Percentiles rank a stretch among this genome's conserved stretches.
These are phyloP conservation scores for Oscheius myriophilus DNA, from an alignment of 2,888 invertebrate genomes.

Conservation along the genomic window DNA sequence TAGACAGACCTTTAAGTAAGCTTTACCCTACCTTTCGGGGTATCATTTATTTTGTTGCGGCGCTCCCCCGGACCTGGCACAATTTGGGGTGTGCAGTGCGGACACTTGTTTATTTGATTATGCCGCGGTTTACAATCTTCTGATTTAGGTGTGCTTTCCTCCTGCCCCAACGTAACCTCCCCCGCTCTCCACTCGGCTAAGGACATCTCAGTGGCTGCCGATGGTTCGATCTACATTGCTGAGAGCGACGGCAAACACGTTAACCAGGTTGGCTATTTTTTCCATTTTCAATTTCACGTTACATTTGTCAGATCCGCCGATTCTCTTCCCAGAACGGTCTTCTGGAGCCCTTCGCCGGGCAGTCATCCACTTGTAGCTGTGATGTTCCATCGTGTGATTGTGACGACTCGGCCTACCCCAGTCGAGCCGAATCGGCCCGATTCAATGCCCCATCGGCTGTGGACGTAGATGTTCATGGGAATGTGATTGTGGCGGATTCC, in stretches of 20 bases:
- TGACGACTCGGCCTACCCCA: slow-evolving; percentile 49
- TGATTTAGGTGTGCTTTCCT: slow-evolving; percentile 14
- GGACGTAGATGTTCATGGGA: slow-evolving; percentile 93
- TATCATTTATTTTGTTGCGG: too few species aligned
- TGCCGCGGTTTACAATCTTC: slow-evolving; percentile 20
- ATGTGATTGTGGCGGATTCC: slow-evolving; percentile 90
- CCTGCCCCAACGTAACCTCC: slow-evolving; percentile 72
- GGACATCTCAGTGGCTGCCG: slow-evolving; percentile 88
- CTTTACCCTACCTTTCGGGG: too few species aligned
- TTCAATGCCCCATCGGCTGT: slow-evolving; percentile 75
- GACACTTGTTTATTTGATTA: too few species aligned
- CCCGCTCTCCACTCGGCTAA: slow-evolving; percentile 87
- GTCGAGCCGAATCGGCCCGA: slow-evolving; percentile 33
- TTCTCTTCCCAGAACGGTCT: slow-evolving; percentile 33
- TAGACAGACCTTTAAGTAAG: too few species aligned
- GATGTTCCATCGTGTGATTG: slow-evolving; percentile 72
- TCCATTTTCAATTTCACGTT: not conserved
- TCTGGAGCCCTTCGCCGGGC: slow-evolving; percentile 37
- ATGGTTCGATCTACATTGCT: slow-evolving; percentile 89
- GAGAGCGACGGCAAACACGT: slow-evolving; percentile 91
- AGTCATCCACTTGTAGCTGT: slow-evolving; percentile 44
- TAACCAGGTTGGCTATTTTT: slow-evolving; percentile 79
- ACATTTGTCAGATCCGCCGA: slow-evolving; percentile 28
- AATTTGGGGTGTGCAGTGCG: too few species aligned
- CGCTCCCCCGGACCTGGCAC: too few species aligned